phyloP scores from a whole-genome alignment of 2,113 vertebrate species.

The Gymnarchus niloticus region DNA sequence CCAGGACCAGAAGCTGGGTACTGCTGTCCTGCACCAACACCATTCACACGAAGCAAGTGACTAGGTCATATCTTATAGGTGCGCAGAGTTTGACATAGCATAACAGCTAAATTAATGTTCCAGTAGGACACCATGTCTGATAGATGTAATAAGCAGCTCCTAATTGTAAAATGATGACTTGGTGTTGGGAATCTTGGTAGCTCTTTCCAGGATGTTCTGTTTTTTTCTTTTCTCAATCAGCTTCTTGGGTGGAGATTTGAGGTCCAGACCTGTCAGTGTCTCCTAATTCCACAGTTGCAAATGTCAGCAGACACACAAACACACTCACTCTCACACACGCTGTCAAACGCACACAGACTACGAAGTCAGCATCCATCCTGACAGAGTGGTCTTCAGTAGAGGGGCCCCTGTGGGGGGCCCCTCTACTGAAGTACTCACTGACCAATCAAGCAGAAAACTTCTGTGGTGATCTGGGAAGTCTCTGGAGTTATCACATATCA shows the following conservation, averaged over 20 bases:
- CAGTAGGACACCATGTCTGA: not conserved
- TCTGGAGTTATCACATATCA: not conserved
- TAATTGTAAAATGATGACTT: no score
- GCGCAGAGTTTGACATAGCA: not conserved
- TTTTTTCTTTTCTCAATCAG: not conserved
- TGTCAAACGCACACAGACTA: not conserved
- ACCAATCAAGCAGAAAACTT: not conserved
- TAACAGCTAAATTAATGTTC: not conserved
- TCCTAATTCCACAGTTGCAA: not conserved
- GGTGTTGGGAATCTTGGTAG: not conserved
- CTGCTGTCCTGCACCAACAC: not conserved
- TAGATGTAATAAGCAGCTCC: not conserved
- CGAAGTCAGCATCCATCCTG: not conserved
- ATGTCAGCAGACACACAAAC: not conserved
- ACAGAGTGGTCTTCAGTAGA: not conserved
- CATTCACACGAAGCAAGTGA: not conserved
- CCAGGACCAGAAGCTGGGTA: not conserved
- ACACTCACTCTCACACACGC: not conserved
- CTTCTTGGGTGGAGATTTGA: not conserved
- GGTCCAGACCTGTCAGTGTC: not conserved
- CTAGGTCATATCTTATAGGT: not conserved
- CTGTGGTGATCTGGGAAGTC: not conserved
- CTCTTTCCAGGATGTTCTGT: not conserved
- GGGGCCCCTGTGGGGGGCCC: not conserved
- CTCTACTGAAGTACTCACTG: conserved; percentile 8